Conservation (phyloP, 1,140 invertebrate genomes). For the Brachionus sp. region DNA sequence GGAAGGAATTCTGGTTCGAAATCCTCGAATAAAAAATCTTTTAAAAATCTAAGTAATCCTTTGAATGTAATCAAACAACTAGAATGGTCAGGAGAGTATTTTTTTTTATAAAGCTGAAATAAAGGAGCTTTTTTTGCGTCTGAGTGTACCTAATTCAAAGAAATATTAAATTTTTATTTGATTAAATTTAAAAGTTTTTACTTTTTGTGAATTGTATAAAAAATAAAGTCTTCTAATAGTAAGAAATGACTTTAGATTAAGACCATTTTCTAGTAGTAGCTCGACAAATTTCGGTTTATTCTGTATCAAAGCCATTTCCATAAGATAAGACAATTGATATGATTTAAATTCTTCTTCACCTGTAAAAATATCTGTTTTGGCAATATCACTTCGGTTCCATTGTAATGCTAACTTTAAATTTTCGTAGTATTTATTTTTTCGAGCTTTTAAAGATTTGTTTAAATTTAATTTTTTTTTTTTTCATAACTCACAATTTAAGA, state of each 20-base stretch:
- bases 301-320: conserved; percentile 80
- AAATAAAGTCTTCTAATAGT: conserved; percentile 83
- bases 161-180: background rate
- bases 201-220: conserved; percentile 54
- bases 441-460: conserved; percentile 1
- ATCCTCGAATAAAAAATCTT: conserved; percentile 43
- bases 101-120: conserved; percentile 47
- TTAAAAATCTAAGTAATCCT: conserved; percentile 38
- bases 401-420: conserved; percentile 48
- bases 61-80: conserved; percentile 26
- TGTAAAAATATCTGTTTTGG: conserved; percentile 48
- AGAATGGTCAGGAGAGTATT: conserved; percentile 45
- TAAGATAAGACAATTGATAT: conserved; percentile 51
- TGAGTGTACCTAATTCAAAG: background rate
- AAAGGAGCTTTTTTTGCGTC: conserved; percentile 43
- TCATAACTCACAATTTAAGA: conserved; percentile 27
- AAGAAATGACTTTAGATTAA: conserved; percentile 93
- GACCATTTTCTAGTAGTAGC: conserved; percentile 89
- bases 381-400: conserved; percentile 49
- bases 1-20: conserved; percentile 32
- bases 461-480: background rate
- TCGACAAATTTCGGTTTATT: conserved; percentile 95
- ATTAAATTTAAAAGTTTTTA: background rate
- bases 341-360: conserved; percentile 46
- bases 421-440: conserved; percentile 45